These are phyloP conservation scores for Chloroclysta siterata DNA, from an alignment of 2,888 invertebrate genomes.

Conservation along the genomic window DNA sequence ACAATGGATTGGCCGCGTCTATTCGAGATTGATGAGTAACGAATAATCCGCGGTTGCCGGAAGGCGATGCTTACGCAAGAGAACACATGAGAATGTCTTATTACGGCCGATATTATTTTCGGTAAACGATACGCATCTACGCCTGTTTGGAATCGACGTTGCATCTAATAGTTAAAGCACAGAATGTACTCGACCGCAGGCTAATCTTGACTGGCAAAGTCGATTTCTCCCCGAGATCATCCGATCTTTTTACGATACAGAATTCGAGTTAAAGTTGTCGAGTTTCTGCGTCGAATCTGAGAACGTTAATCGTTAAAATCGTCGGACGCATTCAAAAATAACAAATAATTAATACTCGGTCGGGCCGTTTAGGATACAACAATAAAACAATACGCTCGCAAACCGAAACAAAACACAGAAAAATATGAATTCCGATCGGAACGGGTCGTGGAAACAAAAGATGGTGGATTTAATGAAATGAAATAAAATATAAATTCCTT, in stretches of 20 bases:
- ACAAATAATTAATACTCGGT: slow-evolving; percentile 82
- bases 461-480: slow-evolving; percentile 85
- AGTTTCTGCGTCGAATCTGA: slow-evolving; percentile 63
- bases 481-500: slow-evolving; percentile 84
- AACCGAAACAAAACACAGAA: slow-evolving; percentile 84
- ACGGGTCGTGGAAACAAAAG: slow-evolving; percentile 81
- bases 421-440: slow-evolving; percentile 84
- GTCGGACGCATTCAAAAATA: slow-evolving; percentile 76
- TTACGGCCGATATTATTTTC: slow-evolving; percentile 78
- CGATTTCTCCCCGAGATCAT: slow-evolving; percentile 59
- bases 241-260: slow-evolving; percentile 48
- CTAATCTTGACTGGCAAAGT: slow-evolving; percentile 74
- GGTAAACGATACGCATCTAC: slow-evolving; percentile 79
- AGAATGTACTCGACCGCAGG: slow-evolving; percentile 57
- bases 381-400: slow-evolving; percentile 79
- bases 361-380: slow-evolving; percentile 71
- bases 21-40: slow-evolving; percentile 82
- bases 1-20: slow-evolving; percentile 78
- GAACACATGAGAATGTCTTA: slow-evolving; percentile 69
- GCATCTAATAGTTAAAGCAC: slow-evolving; percentile 76
- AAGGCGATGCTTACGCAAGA: slow-evolving; percentile 74
- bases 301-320: slow-evolving; percentile 68
- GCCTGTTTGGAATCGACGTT: slow-evolving; percentile 69
- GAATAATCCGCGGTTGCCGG: slow-evolving; percentile 73
- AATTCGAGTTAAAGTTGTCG: slow-evolving; percentile 63